A percentile compares a stretch with the other conserved stretches of the same genome.
Evolutionary conservation across 2,888 invertebrate genomes (phyloP).

Genomic region (Leptopilina drosophilae): DNA sequence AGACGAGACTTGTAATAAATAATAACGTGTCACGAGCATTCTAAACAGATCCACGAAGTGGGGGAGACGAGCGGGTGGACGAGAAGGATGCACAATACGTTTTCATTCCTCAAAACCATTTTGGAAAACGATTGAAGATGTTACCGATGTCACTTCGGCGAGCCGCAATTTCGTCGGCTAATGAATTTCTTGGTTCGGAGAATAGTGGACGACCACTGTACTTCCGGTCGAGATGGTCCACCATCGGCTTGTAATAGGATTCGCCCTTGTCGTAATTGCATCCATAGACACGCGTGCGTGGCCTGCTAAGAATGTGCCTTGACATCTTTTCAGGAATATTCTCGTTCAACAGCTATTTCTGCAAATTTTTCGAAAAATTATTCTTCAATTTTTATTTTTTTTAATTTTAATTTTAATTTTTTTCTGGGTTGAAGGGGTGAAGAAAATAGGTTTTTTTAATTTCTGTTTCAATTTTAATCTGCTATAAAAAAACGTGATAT

Average conservation of each 20-base stretch:
- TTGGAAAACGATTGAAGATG: constrained; percentile 76
- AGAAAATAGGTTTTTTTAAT: too few relatives aligned
- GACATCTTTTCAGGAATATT: constrained; percentile 68
- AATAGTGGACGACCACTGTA: constrained; percentile 79
- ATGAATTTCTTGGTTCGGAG: constrained; percentile 75
- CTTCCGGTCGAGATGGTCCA: constrained; percentile 87
- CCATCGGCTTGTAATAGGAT: constrained; percentile 88
- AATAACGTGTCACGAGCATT: constrained; percentile 11
- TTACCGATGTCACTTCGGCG: constrained; percentile 78
- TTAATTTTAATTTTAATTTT: too few relatives aligned
- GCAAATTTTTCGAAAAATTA: constrained; percentile 41
- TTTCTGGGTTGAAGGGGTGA: too few relatives aligned
- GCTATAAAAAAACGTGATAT: too few relatives aligned
- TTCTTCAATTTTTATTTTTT: constrained; percentile 42
- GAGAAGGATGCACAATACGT: constrained; percentile 46
- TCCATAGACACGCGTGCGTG: constrained; percentile 90
- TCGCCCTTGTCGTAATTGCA: constrained; percentile 92
- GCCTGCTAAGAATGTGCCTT: constrained; percentile 79
- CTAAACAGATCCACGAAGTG: constrained; percentile 43
- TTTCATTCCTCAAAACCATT: constrained; percentile 74
- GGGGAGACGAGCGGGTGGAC: constrained; percentile 44
- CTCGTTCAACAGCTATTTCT: constrained; percentile 52
- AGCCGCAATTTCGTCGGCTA: constrained; percentile 79
- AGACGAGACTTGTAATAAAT: constrained; percentile 17
- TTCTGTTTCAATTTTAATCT: too few relatives aligned